Base-by-base conservation (phyloP, 2,797 vertebrate genomes). In the Oreochromis grahami region DNA sequence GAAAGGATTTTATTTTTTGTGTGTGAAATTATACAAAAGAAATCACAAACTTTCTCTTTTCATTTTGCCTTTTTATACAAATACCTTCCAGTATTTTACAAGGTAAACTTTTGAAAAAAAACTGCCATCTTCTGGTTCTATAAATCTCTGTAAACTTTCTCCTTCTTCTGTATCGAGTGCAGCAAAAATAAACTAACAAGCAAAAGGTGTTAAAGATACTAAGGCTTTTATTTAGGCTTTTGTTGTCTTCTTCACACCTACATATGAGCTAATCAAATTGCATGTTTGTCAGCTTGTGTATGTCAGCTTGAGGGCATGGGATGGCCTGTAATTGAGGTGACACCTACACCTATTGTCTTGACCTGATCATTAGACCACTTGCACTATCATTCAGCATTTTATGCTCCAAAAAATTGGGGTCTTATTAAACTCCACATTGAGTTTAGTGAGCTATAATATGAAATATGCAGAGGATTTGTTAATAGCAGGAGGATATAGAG, bases 111-210 rank as follows among this genome's bases (percentile, higher is more conserved):
- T 3, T 50, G 14, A 58, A 63, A 63, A 3, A 45, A 26, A 72
- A 11, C 41, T 19, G 9, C 2, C 70, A 15, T 32, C 52, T 60
- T 60, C n/a, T 4, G 13, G 1, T 21, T 79, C 21, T 14, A n/a
- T 7, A 26, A 68, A 17, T 17, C 50, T 70, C 50, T 48, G 76
- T 65, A 2, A 68, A 72, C 83, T 77, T 82, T 89, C 81, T 83
- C 81, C 55, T 41, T 50, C 26, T 29, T 79, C 26, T 1, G 14
- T 77, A 79, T 85, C 45, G 3, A 85, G n/a, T 17, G 77, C 78
- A 78, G 79, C 86, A 90, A 95, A 95, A 92, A 92, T 91, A 95
- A 96, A 96, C 95, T 91, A 95, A 96, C 96, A 93, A 94, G 94
- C 78, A 11, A 11, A 77, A 94, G 92, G 95, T 93, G 95, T 95